phyloP scores from a whole-genome alignment of 2,888 invertebrate species.

The Glyphotaelius pellucidus region DNA sequence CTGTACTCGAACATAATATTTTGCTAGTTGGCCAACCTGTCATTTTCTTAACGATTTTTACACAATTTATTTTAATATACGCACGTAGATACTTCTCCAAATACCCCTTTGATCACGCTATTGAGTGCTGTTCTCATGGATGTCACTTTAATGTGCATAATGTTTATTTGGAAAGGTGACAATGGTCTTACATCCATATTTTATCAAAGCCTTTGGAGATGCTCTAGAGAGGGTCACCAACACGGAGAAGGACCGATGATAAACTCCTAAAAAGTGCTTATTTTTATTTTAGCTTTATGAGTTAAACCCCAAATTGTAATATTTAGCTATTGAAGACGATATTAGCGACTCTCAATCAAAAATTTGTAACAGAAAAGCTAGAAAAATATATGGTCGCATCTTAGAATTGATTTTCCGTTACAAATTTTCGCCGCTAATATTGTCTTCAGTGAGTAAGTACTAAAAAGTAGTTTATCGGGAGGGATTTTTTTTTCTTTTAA shows the following conservation, averaged over 20 bases:
- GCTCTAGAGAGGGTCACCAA: neutral
- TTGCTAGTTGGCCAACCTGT: neutral
- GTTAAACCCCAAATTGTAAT: too few relatives aligned
- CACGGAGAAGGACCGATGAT: neutral
- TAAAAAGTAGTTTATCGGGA: too few relatives aligned
- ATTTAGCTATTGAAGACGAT: too few relatives aligned
- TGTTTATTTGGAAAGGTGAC: neutral
- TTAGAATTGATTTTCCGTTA: too few relatives aligned
- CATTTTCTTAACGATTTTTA: slow-evolving; percentile 29
- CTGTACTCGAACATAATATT: neutral
- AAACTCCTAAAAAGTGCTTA: too few relatives aligned
- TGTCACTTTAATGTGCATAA: neutral
- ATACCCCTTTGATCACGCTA: neutral
- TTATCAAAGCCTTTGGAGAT: neutral
- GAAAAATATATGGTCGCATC: too few relatives aligned
- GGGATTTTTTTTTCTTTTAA: too few relatives aligned
- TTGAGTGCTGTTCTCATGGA: neutral
- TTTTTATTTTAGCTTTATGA: too few relatives aligned
- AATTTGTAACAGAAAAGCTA: too few relatives aligned
- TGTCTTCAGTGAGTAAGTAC: too few relatives aligned
- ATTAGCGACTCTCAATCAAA: too few relatives aligned
- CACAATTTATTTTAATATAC: slow-evolving; percentile 28
- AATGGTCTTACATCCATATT: neutral
- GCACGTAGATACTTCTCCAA: slow-evolving; percentile 18
- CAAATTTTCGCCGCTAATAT: too few relatives aligned